phyloP scores from a whole-genome alignment of 2,113 vertebrate species.

The Thunnus maccoyii region DNA sequence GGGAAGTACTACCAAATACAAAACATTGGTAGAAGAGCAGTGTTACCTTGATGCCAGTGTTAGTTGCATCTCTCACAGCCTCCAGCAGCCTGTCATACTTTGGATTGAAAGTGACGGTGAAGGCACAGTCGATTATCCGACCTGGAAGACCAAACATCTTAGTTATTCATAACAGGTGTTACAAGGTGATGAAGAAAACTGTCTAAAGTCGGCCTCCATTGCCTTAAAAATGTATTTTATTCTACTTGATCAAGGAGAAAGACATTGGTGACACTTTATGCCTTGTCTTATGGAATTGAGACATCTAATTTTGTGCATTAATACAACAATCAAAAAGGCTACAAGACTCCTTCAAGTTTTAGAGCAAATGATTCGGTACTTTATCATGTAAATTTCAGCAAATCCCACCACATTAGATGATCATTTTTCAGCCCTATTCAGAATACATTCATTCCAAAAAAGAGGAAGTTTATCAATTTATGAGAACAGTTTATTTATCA shows the following conservation, averaged over 20 bases:
- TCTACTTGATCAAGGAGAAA: background rate
- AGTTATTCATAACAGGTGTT: background rate
- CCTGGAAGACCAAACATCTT: constrained; percentile 82
- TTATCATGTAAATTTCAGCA: background rate
- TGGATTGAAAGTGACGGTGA: constrained; percentile 98
- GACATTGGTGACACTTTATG: background rate
- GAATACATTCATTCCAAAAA: constrained; percentile 7
- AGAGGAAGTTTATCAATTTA: constrained; percentile 40
- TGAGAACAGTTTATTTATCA: constrained; percentile 31
- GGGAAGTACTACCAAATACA: background rate
- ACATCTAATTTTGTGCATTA: background rate
- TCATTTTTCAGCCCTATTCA: constrained; percentile 10
- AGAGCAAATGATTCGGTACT: background rate
- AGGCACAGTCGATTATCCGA: constrained; percentile 99
- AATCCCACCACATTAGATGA: background rate
- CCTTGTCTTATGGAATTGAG: background rate
- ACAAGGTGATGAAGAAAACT: background rate
- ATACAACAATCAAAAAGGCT: background rate
- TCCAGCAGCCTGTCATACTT: constrained; percentile 96
- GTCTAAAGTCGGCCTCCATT: background rate
- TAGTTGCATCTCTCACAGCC: constrained; percentile 97
- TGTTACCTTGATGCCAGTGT: constrained; percentile 97
- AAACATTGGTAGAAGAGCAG: background rate
- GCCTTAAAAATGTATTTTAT: background rate
- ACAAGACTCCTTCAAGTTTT: background rate